Base-by-base conservation (phyloP, 2,797 vertebrate species). In the Steatocranus sp. region DNA sequence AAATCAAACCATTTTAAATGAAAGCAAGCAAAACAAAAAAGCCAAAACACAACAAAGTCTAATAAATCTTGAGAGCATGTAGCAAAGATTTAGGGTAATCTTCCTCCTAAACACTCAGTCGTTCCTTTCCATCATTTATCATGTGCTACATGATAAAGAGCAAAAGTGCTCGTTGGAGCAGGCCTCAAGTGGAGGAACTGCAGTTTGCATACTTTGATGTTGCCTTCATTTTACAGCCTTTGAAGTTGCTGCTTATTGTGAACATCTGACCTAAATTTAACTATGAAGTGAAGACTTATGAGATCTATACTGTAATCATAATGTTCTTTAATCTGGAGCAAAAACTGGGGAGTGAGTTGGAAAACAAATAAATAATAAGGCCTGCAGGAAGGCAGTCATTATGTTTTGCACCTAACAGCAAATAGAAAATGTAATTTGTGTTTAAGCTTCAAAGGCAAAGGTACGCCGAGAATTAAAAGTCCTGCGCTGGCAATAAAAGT, bases 131-230 rank as follows among this genome's bases (percentile, higher is more conserved):
- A 66, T 38, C 36, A 0, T 41, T 23, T 10, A 23, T 63, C n/a
- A 0, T 23, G 7, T 66, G 36, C 36, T 66, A 23, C 32, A 8
- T n/a, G n/a, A n/a, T 63, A 36, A 36, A 38, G 11, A 38, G 34
- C 11, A 15, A 66, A 41, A 3, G 2, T 68, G 63, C 1, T 25
- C 1, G 6, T 43, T 68, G 63, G 36, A 10, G 8, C 36, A 25
- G 61, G 36, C 66, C 10, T 73, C 41, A n/a, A 73, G 68, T 48
- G 68, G 25, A 30, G 41, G 68, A 73, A 73, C 25, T 73, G 25
- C 15, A 73, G 41, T 0, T 48, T 30, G 10, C 3, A 18, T n/a
- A 11, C 41, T 73, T 70, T 27, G 23, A 46, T 0, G 15, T 70
- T 70, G 23, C 14, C 38, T 43, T 70, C 9, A 11, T 70, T 18